Evolutionary conservation across 2,888 invertebrate genomes (phyloP), one percentile per base, ranked within the genome.

Genomic region (Sycophila texana): DNA sequence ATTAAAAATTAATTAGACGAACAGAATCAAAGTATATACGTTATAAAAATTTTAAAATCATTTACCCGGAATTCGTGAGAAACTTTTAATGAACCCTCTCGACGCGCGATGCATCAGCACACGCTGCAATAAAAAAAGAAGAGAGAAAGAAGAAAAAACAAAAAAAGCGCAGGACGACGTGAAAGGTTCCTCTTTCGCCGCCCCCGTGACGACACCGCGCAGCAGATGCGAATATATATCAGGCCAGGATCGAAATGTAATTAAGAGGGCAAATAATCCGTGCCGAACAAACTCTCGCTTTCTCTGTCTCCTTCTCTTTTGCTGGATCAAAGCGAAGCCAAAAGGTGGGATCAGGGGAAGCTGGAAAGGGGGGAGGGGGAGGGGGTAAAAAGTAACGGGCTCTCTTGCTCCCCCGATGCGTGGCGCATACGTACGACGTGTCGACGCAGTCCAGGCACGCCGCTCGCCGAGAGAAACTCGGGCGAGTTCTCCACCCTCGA

Each of bases 231-330:
- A n/a, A n/a, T 81, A 81, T 61, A 72, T 67, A 71, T 75, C 61
- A 74, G 82, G 80, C 79, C 81, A 85, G 84, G 84, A 75, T 85
- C 85, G 86, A 89, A 89, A 89, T 89, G 87, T 88, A 89, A 89
- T 89, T 88, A 89, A 88, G 85, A 86, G 86, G 84, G 88, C 86
- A 89, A 89, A 89, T 88, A 89, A 88, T 88, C 86, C 85, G 86
- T 86, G 84, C 82, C 84, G 84, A 85, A 86, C 85, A 86, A 88
- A 89, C 86, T 87, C 84, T 82, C 80, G 82, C 82, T 84, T 53
- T 58, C 61, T 49, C 71, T 18, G 30, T 49, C 57, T 5, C 30
- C 53, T 47, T 58, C 60, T 47, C 61, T 58, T 58, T 22, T 30
- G 14, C 47, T 83, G 87, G 88, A 89, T 89, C 89, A 89, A 89